These are phyloP conservation scores for Aramus guarauna DNA, from an alignment of 2,113 vertebrate species.

Conservation along the genomic window DNA sequence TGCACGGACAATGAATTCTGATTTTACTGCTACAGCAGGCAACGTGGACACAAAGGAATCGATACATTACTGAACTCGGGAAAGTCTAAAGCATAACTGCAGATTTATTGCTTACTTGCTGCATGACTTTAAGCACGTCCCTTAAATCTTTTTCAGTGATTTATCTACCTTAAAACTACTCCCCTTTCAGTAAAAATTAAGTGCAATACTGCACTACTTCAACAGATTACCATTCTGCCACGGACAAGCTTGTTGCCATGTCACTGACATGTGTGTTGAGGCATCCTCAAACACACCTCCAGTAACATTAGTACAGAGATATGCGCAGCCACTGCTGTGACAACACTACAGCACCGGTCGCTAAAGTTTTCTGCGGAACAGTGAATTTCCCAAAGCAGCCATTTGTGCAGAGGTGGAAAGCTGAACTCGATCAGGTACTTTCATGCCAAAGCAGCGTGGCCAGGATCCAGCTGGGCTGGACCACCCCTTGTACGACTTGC, in stretches of 20 bases:
- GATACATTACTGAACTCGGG: neutral
- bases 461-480: neutral
- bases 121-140: neutral
- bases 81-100: neutral
- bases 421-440: neutral
- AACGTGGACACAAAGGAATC: neutral
- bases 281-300: neutral
- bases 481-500: neutral
- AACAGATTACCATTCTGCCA: neutral
- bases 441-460: neutral
- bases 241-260: neutral
- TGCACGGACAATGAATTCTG: constrained; percentile 7
- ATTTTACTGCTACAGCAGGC: neutral
- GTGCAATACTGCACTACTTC: neutral
- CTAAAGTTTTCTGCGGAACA: neutral
- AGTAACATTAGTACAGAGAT: accelerated
- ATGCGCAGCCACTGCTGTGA: neutral
- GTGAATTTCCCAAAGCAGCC: neutral
- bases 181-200: neutral
- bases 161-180: neutral
- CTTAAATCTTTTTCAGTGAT: neutral
- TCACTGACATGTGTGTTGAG: neutral
- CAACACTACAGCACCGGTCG: neutral
- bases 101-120: constrained; percentile 17
- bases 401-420: neutral